Evolutionary conservation across 1,140 invertebrate genomes (phyloP).

Genomic region (Rhopalosiphum maidis): DNA sequence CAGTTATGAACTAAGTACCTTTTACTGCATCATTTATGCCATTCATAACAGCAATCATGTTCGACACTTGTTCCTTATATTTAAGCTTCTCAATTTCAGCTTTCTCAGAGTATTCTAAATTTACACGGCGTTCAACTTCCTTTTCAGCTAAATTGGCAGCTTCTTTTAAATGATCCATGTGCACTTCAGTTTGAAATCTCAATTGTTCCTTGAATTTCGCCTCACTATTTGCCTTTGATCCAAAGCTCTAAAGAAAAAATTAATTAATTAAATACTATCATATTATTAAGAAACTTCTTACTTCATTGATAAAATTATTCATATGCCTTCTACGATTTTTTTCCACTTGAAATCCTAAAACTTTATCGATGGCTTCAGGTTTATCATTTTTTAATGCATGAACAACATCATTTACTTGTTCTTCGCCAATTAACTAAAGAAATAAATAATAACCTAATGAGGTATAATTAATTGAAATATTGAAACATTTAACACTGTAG

Average conservation of each 20-base stretch:
- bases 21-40: constrained; percentile 89
- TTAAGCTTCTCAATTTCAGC: constrained; percentile 72
- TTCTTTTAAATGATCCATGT: constrained; percentile 82
- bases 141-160: constrained; percentile 74
- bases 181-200: constrained; percentile 80
- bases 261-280: background rate
- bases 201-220: constrained; percentile 78
- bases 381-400: constrained; percentile 64
- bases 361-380: constrained; percentile 64
- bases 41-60: constrained; percentile 80
- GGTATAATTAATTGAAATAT: background rate
- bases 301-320: constrained; percentile 68
- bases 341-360: constrained; percentile 67
- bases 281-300: constrained; percentile 58
- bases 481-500: background rate
- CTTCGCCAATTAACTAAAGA: constrained; percentile 70
- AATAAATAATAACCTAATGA: background rate
- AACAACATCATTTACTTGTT: constrained; percentile 70
- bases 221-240: constrained; percentile 73
- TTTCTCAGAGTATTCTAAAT: constrained; percentile 74
- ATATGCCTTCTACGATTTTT: constrained; percentile 67
- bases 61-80: constrained; percentile 80
- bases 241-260: constrained; percentile 66
- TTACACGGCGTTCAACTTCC: constrained; percentile 72
- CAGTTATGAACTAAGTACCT: constrained; percentile 68